phyloP scores from a whole-genome alignment of 2,113 vertebrate genomes.

The Pelecanus crispus region DNA sequence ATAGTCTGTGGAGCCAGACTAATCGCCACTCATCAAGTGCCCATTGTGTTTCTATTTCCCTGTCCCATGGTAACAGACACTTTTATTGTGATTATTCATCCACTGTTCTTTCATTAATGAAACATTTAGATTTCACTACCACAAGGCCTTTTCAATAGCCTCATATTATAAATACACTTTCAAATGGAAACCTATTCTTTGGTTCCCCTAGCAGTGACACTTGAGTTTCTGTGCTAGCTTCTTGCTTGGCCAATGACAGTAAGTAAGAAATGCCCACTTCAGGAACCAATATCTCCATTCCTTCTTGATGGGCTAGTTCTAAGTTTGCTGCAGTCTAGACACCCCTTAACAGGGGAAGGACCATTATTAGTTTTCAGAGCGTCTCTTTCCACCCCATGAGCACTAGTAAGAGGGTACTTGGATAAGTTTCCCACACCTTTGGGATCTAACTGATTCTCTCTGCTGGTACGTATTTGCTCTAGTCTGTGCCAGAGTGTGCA shows the following conservation, averaged over 20 bases:
- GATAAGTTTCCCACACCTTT: not conserved
- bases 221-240: not conserved
- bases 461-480: not conserved
- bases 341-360: not conserved
- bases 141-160: not conserved
- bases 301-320: not conserved
- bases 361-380: not conserved
- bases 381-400: not conserved
- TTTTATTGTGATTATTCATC: constrained; percentile 58
- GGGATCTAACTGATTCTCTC: not conserved
- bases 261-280: not conserved
- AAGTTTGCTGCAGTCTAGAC: not conserved
- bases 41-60: constrained; percentile 52
- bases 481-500: not conserved
- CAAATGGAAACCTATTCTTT: not conserved
- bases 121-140: constrained; percentile 41
- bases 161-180: not conserved
- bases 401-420: not conserved
- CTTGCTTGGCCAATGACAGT: not conserved
- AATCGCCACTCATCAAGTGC: constrained; percentile 36
- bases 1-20: constrained; percentile 56
- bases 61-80: constrained; percentile 53
- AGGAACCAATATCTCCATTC: not conserved
- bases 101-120: constrained; percentile 36
- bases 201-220: not conserved